These are phyloP conservation scores for Dromiciops gliroides DNA, from an alignment of 2,113 vertebrate genomes.

Conservation along the genomic window DNA sequence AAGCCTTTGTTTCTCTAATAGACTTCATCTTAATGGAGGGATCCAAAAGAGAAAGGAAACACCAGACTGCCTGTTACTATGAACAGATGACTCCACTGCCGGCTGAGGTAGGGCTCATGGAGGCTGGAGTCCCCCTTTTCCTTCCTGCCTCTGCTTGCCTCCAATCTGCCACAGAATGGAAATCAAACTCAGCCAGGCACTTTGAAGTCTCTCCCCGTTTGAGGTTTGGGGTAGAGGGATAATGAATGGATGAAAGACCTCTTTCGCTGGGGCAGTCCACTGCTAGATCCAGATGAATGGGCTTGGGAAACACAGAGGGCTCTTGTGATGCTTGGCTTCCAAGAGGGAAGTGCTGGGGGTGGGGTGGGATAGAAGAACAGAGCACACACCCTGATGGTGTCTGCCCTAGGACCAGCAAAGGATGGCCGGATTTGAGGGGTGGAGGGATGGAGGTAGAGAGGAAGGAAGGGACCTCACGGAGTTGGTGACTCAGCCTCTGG, in stretches of 20 bases:
- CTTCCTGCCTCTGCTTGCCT: not conserved
- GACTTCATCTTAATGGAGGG: conserved; percentile 18
- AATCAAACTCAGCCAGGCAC: conserved; percentile 26
- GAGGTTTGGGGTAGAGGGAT: conserved; percentile 44
- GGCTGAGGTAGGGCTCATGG: not conserved
- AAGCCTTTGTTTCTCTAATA: conserved; percentile 46
- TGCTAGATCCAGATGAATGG: conserved; percentile 63
- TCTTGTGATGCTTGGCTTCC: conserved; percentile 1
- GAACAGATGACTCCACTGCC: not conserved
- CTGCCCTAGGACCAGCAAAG: conserved; percentile 42
- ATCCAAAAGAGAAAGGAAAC: conserved; percentile 29
- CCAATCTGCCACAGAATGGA: conserved; percentile 32
- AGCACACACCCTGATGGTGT: conserved; percentile 30
- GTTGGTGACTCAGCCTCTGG: conserved; percentile 20
- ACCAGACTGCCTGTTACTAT: not conserved
- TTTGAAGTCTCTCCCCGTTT: conserved; percentile 59
- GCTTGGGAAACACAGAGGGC: conserved; percentile 43
- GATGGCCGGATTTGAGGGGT: conserved; percentile 32
- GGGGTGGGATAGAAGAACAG: conserved; percentile 8
- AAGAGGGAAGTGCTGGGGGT: fast-evolving
- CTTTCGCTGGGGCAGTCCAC: conserved; percentile 43
- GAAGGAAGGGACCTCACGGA: conserved; percentile 20
- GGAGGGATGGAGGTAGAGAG: not conserved
- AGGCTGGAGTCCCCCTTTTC: not conserved
- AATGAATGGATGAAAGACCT: conserved; percentile 60